Conservation (phyloP, 2,113 vertebrate species). For the Epinephelus fuscoguttatus region DNA sequence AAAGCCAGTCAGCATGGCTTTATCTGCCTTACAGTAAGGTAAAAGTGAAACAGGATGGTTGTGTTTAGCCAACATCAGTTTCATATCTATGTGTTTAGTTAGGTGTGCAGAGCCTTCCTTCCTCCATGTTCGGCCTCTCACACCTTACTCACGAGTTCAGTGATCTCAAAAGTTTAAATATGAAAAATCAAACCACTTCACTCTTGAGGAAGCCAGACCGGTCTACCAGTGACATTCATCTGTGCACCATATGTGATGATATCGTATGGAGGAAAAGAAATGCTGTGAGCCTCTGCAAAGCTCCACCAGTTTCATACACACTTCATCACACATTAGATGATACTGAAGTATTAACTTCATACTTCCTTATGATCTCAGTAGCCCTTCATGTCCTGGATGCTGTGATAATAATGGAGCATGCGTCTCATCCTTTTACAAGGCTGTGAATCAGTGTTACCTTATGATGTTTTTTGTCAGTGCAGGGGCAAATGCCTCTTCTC, state of each 20-base stretch:
- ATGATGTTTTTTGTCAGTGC: neutral
- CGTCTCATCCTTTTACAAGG: neutral
- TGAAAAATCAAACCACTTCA: neutral
- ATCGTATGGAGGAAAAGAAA: neutral
- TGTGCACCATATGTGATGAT: constrained; percentile 38
- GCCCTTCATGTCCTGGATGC: neutral
- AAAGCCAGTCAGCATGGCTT: neutral
- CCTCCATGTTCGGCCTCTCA: neutral
- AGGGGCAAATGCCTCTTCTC: neutral
- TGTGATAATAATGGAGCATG: neutral
- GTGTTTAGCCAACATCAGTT: neutral
- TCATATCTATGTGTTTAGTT: neutral
- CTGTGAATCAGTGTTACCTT: constrained; percentile 15
- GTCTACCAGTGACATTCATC: neutral
- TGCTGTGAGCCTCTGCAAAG: neutral
- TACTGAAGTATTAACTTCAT: neutral
- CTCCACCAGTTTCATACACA: neutral
- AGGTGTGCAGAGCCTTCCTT: neutral
- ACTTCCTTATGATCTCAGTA: neutral
- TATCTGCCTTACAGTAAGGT: too few species aligned
- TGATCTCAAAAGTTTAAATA: neutral
- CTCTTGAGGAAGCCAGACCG: neutral
- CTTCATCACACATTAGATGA: neutral
- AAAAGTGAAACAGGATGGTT: too few species aligned
- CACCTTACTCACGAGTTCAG: neutral